Evolutionary conservation across 2,797 vertebrate species (phyloP).

Genomic region (Pipistrellus pygmaeus): DNA sequence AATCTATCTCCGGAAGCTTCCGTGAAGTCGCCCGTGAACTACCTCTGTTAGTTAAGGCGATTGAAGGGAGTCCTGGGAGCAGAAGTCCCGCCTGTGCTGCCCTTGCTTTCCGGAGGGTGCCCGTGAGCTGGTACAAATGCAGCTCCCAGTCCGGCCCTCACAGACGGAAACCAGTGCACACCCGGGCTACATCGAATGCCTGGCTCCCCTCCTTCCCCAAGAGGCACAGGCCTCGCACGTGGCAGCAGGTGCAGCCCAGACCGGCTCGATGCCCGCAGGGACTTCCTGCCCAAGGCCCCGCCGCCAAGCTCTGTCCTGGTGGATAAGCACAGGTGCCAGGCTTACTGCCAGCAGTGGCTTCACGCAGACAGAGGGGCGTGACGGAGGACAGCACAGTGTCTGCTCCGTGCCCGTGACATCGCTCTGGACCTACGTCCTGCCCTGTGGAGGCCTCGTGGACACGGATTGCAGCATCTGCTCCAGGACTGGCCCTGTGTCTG

Average conservation of each 20-base stretch:
- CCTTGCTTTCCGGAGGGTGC: neutral
- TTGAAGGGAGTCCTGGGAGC: neutral
- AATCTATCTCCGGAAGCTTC: neutral
- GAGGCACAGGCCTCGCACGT: neutral
- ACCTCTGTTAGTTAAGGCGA: neutral
- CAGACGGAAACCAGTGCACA: too few relatives aligned
- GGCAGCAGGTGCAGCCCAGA: neutral
- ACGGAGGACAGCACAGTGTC: rapidly evolving
- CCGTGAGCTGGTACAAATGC: too few relatives aligned
- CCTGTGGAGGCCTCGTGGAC: neutral
- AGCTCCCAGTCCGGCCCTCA: too few relatives aligned
- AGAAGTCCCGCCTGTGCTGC: neutral
- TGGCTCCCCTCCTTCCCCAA: neutral
- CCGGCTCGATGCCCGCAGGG: neutral
- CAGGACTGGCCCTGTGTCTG: too few relatives aligned
- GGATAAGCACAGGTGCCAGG: neutral
- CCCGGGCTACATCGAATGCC: too few relatives aligned
- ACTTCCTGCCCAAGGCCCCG: neutral
- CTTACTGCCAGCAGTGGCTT: neutral
- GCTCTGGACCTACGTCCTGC: neutral
- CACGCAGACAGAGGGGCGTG: neutral
- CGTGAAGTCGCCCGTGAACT: neutral
- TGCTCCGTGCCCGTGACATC: neutral
- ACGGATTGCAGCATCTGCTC: too few relatives aligned
- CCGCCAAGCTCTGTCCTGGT: neutral